Base-by-base conservation (phyloP, 2,113 vertebrate genomes). In the Brachypodius melanocephalos region DNA sequence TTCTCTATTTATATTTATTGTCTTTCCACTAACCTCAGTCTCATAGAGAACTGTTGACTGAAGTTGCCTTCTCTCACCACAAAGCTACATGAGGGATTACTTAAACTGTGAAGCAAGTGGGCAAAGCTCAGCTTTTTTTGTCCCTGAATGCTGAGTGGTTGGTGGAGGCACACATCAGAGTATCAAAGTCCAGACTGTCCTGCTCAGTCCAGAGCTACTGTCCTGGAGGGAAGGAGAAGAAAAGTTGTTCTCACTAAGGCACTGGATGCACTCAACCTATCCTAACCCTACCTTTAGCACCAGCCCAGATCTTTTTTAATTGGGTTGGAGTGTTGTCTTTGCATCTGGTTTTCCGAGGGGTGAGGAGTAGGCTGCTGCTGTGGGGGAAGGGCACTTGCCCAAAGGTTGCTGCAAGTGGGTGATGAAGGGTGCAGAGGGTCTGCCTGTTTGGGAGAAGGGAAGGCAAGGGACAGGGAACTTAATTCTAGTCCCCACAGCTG, bases 21-120 rank as follows among this genome's bases (percentile, higher is more conserved):
- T 94, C 84, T 93, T 94, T 89, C 81, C 77, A 40, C 61, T 88
- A 75, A 75, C 78, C 69, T 91, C 90, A 96, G 78, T 63, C 88
- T 89, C 77, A 62, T 34, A 78, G 85, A 61, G 54, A 31, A n/a
- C 59, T 95, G 83, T 81, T 96, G 90, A 85, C 90, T 93, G 71
- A 93, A 82, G 36, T 68, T 94, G 88, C 88, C 88, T 91, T 91
- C 78, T 63, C 51, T 77, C 87, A 94, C 77, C 91, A 40, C 84
- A 89, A 36, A 86, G 55, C 89, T 89, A 15, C 87, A 82, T 63
- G 48, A 91, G 85, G 91, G 62, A 85, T 93, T 79, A 88, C 66
- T 95, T 93, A 85, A 82, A 87, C 36, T 85, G 58, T 48, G 25
- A 87, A 67, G 57, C 40, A 68, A 81, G 54, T 38, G 58, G 49